Evolutionary conservation across 2,797 vertebrate genomes (phyloP).

Genomic region (Eupleurogrammus muticus): DNA sequence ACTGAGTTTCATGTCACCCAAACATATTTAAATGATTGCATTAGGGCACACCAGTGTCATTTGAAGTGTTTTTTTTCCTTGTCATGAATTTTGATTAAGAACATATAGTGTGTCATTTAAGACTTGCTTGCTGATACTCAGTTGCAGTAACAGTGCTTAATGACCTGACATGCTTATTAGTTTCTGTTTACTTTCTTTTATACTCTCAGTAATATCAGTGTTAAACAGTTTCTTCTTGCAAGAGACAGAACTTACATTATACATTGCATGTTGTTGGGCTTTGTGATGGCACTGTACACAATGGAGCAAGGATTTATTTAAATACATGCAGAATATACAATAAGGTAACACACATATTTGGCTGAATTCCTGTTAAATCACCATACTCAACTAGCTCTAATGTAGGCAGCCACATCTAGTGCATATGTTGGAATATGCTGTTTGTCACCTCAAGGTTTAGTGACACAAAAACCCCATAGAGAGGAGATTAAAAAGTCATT

Average conservation of each 20-base stretch:
- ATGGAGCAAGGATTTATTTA: background rate
- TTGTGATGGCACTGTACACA: background rate
- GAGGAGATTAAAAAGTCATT: slow-evolving; percentile 49
- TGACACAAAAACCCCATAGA: slow-evolving; percentile 19
- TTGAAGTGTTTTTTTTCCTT: background rate
- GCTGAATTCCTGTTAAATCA: slow-evolving; percentile 8
- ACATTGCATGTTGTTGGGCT: background rate
- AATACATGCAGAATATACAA: background rate
- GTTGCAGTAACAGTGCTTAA: background rate
- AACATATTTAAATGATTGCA: background rate
- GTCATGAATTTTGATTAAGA: background rate
- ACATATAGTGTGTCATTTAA: background rate
- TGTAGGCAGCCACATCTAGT: slow-evolving; percentile 17
- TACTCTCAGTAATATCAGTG: background rate
- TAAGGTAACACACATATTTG: background rate
- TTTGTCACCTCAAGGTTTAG: slow-evolving; percentile 47
- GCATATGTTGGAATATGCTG: slow-evolving; percentile 39
- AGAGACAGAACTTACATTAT: background rate
- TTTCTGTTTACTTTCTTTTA: background rate
- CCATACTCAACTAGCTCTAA: background rate
- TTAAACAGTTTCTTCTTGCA: background rate
- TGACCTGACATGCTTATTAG: background rate
- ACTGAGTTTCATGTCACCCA: background rate
- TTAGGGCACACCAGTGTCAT: no score
- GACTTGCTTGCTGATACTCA: no score